Percentiles rank a stretch among this genome's conserved stretches.
Evolutionary conservation across 2,888 invertebrate genomes (phyloP).

Genomic region (Cryptus viduatorius): DNA sequence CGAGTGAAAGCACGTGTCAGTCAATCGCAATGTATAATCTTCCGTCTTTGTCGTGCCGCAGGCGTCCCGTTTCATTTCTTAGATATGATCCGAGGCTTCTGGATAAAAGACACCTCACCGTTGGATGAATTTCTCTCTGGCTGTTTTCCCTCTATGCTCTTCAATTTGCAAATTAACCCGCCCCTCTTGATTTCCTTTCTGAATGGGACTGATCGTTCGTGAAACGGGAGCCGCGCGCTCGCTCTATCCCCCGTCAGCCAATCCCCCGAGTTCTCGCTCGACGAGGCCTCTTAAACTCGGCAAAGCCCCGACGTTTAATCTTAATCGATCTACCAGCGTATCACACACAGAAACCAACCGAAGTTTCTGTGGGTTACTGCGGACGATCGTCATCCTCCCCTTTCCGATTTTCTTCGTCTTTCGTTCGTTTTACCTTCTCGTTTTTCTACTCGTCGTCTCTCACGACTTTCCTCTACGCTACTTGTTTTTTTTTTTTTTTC

Average conservation of each 20-base stretch:
- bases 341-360: conserved; percentile 65
- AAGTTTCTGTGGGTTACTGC: conserved; percentile 64
- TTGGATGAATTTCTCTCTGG: conserved; percentile 1
- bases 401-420: conserved; percentile 2
- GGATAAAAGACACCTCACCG: neutral
- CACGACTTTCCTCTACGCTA: conserved; percentile 24
- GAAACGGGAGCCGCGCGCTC: neutral
- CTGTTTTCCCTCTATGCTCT: neutral
- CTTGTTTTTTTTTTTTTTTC: conserved; percentile 5
- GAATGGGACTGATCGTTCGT: conserved; percentile 25
- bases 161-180: conserved; percentile 77
- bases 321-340: conserved; percentile 77
- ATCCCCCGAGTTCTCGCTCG: conserved; percentile 73
- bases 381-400: conserved; percentile 45
- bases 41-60: neutral
- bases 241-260: conserved; percentile 55
- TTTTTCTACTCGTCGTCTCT: conserved; percentile 28
- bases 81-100: neutral
- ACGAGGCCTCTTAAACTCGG: conserved; percentile 73
- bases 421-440: conserved; percentile 21
- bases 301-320: conserved; percentile 75
- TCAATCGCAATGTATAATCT: neutral
- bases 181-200: conserved; percentile 74
- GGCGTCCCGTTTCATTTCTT: neutral
- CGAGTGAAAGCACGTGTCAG: neutral